Base-by-base conservation (phyloP, 2,797 vertebrate species). In the Phrynocephalus vlangalii region DNA sequence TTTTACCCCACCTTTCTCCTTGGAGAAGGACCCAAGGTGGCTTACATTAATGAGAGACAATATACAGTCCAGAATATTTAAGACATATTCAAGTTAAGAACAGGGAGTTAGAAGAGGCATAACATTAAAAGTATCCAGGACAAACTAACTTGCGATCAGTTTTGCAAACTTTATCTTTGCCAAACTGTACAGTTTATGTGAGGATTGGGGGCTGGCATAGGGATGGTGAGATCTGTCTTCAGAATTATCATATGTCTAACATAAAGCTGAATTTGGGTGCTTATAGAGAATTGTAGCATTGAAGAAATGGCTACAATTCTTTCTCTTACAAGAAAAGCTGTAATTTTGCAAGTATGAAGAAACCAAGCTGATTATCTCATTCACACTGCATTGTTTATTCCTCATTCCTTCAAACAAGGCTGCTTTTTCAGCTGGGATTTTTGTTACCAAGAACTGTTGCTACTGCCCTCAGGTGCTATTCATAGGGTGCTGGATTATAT, bases 361-460 rank as follows among this genome's bases (percentile, higher is more conserved):
- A 76, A 38, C 81, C 5, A 33, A 20, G 60, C 56, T 88, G 83
- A 86, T 86, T 81, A 90, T 75, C 87, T 81, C 52, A 76, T 90
- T 88, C 77, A 75, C 67, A 80, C 71, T 67, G 79, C 26, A 6
- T 83, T 86, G 48, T 84, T 91, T 91, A 84, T 84, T 76, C 89
- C 48, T 33, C 79, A 81, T 30, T 48, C 81, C 77, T 87, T 87
- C 38, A 85, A 83, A 84, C 63, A 11, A 87, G 77, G 22, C 76
- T 85, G 48, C 11, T 2, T 0, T 56, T 86, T 2, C 76, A 75
- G 78, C 38, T 33, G 26, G 10, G 66, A 0, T 8, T 56, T 86
- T 5, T 80, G 76, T 72, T 84, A 30, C 3, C 22, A 38, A 50
- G 26, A 78, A 8, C 66, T 10, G 16, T 89, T 87, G 18, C 6